Evolutionary conservation across 2,888 invertebrate genomes (phyloP).

Genomic region (Lydus trimaculatus): DNA sequence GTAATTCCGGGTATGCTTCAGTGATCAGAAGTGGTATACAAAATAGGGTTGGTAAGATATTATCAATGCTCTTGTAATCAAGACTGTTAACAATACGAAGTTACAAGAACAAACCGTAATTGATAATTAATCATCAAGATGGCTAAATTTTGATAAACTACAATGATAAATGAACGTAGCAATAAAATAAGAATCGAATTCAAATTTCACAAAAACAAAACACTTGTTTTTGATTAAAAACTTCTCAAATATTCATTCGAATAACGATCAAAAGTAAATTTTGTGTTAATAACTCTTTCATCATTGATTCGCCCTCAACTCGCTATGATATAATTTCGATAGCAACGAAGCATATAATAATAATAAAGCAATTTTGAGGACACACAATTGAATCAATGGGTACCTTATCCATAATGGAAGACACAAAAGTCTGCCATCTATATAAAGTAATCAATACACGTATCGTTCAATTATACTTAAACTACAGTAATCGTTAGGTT

Average conservation of each 20-base stretch:
- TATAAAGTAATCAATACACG: constrained; percentile 26
- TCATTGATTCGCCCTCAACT: background rate
- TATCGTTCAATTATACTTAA: constrained; percentile 2
- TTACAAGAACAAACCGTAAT: constrained; percentile 4
- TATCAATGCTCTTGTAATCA: constrained; percentile 3
- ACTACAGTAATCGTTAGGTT: background rate
- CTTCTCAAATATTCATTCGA: no score
- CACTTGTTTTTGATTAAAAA: background rate
- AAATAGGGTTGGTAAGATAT: background rate
- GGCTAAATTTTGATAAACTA: background rate
- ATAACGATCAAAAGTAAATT: no score
- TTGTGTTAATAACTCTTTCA: no score
- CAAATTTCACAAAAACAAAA: background rate
- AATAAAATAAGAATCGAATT: no score
- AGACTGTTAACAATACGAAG: background rate
- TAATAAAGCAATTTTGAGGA: constrained; percentile 28
- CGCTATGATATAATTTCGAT: background rate
- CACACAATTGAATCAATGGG: constrained; percentile 33
- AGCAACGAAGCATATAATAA: constrained; percentile 19
- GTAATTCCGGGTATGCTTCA: background rate
- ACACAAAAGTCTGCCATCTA: constrained; percentile 28
- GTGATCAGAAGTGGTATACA: background rate
- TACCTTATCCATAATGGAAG: constrained; percentile 42
- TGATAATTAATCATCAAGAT: constrained; percentile 1
- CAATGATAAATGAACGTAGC: background rate